Base-by-base conservation (phyloP, 2,797 vertebrate genomes). In the Micropoecilia bifurca region DNA sequence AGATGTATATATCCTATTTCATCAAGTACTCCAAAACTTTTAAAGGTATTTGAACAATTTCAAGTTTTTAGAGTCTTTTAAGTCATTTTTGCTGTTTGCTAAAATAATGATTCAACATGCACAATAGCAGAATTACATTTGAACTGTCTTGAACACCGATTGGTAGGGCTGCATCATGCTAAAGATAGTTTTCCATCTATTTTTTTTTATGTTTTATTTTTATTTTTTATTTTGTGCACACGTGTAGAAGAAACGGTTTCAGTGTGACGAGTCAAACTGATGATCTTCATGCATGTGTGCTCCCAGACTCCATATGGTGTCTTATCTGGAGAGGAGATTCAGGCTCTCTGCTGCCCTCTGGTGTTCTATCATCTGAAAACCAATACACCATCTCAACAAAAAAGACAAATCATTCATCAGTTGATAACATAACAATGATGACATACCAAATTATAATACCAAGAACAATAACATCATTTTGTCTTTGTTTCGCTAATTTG, bases 321-420 rank as follows among this genome's bases (percentile, higher is more conserved):
- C 57, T 80, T 50, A 72, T 79, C 57, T 9, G 28, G 63, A 77
- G 82, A 43, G 28, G 74, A 30, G n/a, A 20, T 66, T 5, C 47
- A n/a, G 0, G 79, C 68, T 85, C 90, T 90, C 84, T 92, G 86
- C 90, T 91, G 92, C 93, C 93, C 87, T 85, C 93, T 88, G 5
- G 14, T 77, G 93, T 74, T 10, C 71, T 84, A 84, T 87, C 1
- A 30, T 41, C 25, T 66, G 68, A 81, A 77, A 46, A 68, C 74
- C 81, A 18, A 6, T 6, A 28, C 28, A 25, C 9, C 53, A 63
- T 61, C 16, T 30, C 12, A 63, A 18, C 14, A 63, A 63, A 63
- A 63, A 63, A 2, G 14, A 33, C 30, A 33, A 63, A 36, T 30
- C 30, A 33, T 61, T 33, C 25, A 33, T 6, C 59, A 59, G n/a